phyloP scores from a whole-genome alignment of 53 echinoderm and acorn worm genomes.

The Echinarachnius parma region DNA sequence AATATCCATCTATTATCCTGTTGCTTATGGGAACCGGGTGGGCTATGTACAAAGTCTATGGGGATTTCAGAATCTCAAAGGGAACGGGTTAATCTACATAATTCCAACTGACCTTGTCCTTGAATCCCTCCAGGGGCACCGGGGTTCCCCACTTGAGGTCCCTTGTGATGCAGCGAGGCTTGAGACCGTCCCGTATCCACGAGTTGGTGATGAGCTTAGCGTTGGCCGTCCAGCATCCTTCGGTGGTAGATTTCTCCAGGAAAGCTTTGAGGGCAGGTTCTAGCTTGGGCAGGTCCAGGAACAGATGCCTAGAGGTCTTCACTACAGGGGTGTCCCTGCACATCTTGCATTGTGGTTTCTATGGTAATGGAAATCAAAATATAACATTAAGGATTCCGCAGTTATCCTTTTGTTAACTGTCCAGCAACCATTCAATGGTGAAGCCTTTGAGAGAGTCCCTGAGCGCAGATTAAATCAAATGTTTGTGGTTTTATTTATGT shows the following conservation, averaged over 20 bases:
- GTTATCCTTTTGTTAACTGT: too few relatives aligned
- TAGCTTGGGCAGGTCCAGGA: constrained; percentile 81
- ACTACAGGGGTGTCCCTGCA: constrained; percentile 74
- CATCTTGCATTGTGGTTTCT: constrained; percentile 94
- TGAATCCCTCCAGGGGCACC: constrained; percentile 86
- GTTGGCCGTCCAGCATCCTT: constrained; percentile 90
- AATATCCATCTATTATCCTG: too few relatives aligned
- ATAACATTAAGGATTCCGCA: too few relatives aligned
- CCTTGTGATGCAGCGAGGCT: constrained; percentile 94
- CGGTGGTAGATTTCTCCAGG: constrained; percentile 60
- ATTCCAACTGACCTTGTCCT: constrained; percentile 48
- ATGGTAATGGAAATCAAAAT: neutral
- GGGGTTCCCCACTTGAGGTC: constrained; percentile 96
- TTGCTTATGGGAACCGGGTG: too few relatives aligned
- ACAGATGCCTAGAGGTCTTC: constrained; percentile 81
- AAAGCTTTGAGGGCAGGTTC: constrained; percentile 59
- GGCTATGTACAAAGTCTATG: too few relatives aligned
- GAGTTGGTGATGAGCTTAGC: constrained; percentile 82
- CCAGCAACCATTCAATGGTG: too few relatives aligned
- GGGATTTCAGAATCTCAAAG: too few relatives aligned
- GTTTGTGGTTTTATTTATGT: too few relatives aligned
- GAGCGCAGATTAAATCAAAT: too few relatives aligned
- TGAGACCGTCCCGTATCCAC: constrained; percentile 92
- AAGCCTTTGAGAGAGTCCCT: too few relatives aligned
- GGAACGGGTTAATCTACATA: too few relatives aligned